Conservation (phyloP, 2,888 invertebrate genomes). For the Drosophila silvestris region DNA sequence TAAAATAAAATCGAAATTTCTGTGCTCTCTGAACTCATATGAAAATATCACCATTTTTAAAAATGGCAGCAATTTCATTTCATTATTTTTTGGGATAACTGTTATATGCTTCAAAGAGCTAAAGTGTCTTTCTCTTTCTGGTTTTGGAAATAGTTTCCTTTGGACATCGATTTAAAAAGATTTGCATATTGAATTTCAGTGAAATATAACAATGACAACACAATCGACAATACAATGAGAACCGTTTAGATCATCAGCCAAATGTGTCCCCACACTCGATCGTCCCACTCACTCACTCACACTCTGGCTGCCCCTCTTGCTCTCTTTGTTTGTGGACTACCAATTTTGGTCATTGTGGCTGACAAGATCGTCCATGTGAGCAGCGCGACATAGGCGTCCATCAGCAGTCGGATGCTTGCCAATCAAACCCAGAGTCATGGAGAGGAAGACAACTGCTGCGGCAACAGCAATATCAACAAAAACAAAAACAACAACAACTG, state of each 20-base stretch:
- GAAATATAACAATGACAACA: constrained; percentile 50
- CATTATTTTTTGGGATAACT: neutral
- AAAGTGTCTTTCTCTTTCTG: neutral
- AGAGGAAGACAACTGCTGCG: constrained; percentile 16
- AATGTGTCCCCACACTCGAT: constrained; percentile 52
- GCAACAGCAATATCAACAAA: constrained; percentile 5
- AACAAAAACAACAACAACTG: constrained; percentile 43
- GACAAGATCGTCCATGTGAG: constrained; percentile 59
- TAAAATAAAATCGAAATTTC: neutral
- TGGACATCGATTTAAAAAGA: constrained; percentile 18
- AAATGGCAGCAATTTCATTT: neutral
- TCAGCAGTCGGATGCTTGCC: constrained; percentile 40
- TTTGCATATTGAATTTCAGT: constrained; percentile 48
- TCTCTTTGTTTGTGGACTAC: constrained; percentile 22
- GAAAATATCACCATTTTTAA: neutral
- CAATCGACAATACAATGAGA: constrained; percentile 46
- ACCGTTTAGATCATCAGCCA: constrained; percentile 48
- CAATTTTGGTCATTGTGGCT: constrained; percentile 57
- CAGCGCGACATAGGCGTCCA: constrained; percentile 47
- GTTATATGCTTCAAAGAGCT: neutral
- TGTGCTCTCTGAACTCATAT: neutral
- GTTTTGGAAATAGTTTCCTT: neutral
- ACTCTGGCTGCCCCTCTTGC: neutral
- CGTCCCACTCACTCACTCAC: constrained; percentile 8
- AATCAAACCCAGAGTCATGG: constrained; percentile 44